Evolutionary conservation across 1,140 invertebrate genomes (phyloP), one percentile per base, ranked within the genome.

Genomic region (Radopholus similis): DNA sequence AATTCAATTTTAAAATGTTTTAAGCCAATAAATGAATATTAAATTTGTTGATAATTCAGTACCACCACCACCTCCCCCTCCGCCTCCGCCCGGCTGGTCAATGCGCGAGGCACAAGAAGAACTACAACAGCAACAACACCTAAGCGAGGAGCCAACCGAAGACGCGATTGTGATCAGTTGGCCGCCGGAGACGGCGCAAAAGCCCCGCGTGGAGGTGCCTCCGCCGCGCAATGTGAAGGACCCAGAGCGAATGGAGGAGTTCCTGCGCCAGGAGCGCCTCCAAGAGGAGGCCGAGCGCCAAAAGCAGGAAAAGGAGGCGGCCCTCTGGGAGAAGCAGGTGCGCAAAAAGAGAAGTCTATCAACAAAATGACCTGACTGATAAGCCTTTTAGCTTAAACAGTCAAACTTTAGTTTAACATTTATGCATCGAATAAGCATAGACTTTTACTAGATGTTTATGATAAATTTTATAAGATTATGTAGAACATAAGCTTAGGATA

Each of bases 231-330:
- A 68, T 81, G 30, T 64, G 53, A 34, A 56, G 13, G 78, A 81
- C 70, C 77, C 77, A n/a, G 79, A 81, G 42, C 42, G 70, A 28
- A 71, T 79, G 40, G 68, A 74, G n/a, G 75, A 80, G 44, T 81
- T 64, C 54, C 51, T 64, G 34, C 53, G 77, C 18, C 80, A 80
- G 58, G 76, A 77, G 49, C 64, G 70, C 34, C 18, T 75, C 44
- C 75, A 80, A 49, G 30, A 53, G 23, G 77, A 79, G 70, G 78
- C 78, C 13, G 80, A 81, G 9, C 57, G 57, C 23, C 53, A 66
- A 11, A 30, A 64, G 4, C 66, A 78, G 32, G 62, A 76, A 42
- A 49, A 66, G 26, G 65, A 79, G 26, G 66, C 47, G 57, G 30
- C 53, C 0, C 37, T 49, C 21, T 55, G 75, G 63, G 71, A 67